Percentiles rank a stretch among this genome's conserved stretches.
phyloP scores from a whole-genome alignment of 2,888 invertebrate species.

The Cryptus viduatorius region DNA sequence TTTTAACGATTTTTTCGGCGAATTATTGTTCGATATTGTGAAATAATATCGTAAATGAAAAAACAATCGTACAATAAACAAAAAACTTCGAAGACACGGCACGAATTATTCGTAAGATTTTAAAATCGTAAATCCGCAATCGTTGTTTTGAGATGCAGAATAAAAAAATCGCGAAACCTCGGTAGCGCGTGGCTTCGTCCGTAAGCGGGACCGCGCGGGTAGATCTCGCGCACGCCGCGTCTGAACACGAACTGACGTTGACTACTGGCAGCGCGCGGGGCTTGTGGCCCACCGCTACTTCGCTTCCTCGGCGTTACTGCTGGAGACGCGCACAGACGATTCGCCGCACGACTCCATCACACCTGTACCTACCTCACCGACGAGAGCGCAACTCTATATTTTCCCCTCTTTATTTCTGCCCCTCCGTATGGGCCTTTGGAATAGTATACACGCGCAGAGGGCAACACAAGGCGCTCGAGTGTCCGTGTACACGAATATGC shows the following conservation, averaged over 20 bases:
- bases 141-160: neutral
- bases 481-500: neutral
- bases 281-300: conserved; percentile 23
- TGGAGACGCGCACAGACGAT: conserved; percentile 32
- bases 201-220: conserved; percentile 3
- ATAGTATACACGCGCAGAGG: neutral
- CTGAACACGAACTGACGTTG: conserved; percentile 67
- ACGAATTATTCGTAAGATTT: neutral
- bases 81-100: neutral
- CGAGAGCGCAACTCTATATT: conserved; percentile 4
- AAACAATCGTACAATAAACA: neutral
- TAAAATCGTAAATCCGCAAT: too few relatives aligned
- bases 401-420: conserved; percentile 29
- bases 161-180: neutral
- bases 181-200: neutral
- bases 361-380: conserved; percentile 63
- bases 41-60: neutral
- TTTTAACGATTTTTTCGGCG: neutral
- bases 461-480: neutral
- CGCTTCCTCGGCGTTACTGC: conserved; percentile 17
- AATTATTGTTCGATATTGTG: neutral
- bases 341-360: conserved; percentile 54
- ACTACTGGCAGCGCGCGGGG: conserved; percentile 32
- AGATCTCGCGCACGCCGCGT: conserved; percentile 60
- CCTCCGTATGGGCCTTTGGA: conserved; percentile 1